Evolutionary conservation across 2,888 invertebrate genomes (phyloP), one percentile per base, ranked within the genome.

Genomic region (Euplexia lucipara): DNA sequence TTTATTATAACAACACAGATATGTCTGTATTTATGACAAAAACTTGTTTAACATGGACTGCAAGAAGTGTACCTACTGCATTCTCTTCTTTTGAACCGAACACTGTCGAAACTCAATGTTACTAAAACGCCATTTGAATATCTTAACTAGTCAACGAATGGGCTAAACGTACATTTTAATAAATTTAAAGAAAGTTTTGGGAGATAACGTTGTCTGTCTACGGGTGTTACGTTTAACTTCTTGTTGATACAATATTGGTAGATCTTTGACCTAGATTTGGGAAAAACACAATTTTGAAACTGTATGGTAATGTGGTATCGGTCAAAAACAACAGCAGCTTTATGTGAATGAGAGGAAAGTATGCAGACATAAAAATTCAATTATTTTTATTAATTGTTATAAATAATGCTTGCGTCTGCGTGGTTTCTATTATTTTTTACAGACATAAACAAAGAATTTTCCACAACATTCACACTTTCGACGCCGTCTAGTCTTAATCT

Each of bases 61-160:
- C 18, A 18, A 9, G 1, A 14, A 54, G 7, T 75, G 0, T 1
- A 32, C 42, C 71, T 75, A 70, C 54, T 70, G 42, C 0, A 6
- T 35, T 8, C 4, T 12, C 1, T 20, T 26, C 5, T 20, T 34
- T 10, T 8, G 5, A 10, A 8, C 5, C 2, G 80, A 41, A 76
- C 78, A 61, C 49, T 71, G 37, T 56, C 41, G 44, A 52, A 78
- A 82, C 72, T 65, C 78, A 83, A 84, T 68, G 75, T 78, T 78
- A 42, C 20, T 65, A 60, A 71, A 79, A 66, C 66, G 53, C 58
- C 70, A 73, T 82, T 80, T 75, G 71, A 81, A 84, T 80, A 77
- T 74, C 72, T 77, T 69, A 72, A 72, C 54, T 44, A 34, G 59
- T 61, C 61, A 77, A 78, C 65, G 48, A 63, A 60, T 67, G 42